Percentiles rank a stretch among this genome's conserved stretches.
Evolutionary conservation across 2,113 vertebrate genomes (phyloP).

Genomic region (Pseudolaguvia tuberculata): DNA sequence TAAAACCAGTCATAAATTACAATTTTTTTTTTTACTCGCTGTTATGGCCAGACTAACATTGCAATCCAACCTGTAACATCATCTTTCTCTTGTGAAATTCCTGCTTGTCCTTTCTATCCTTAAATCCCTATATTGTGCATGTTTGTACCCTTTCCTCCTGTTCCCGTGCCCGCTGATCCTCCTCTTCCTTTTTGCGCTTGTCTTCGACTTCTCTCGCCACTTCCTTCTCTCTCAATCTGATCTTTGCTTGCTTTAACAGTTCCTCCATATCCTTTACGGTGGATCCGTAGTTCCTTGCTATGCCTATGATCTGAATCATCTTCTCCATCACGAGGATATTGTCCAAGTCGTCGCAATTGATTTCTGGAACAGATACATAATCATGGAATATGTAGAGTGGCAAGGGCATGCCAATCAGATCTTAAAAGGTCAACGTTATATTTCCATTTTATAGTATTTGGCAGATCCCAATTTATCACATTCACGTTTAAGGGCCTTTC

Average conservation of each 20-base stretch:
- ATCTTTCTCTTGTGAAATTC: too few relatives aligned
- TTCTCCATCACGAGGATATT: constrained; percentile 68
- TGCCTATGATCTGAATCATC: constrained; percentile 73
- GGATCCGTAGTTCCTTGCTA: constrained; percentile 76
- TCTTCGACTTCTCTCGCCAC: constrained; percentile 58
- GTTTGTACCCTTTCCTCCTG: constrained; percentile 82
- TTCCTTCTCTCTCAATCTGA: constrained; percentile 60
- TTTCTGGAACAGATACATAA: constrained; percentile 62
- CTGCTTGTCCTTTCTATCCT: not conserved
- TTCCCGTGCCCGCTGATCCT: constrained; percentile 66
- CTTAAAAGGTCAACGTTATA: not conserved
- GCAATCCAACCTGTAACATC: not conserved
- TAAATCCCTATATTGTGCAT: not conserved
- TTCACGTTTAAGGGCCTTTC: too few relatives aligned
- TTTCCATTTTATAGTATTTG: not conserved
- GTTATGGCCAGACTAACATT: too few relatives aligned
- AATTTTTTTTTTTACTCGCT: not conserved
- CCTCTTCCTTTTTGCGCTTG: constrained; percentile 65
- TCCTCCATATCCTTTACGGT: constrained; percentile 71
- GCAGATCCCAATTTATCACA: too few relatives aligned
- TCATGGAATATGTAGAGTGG: not conserved
- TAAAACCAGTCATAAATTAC: not conserved
- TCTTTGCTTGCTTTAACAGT: constrained; percentile 65
- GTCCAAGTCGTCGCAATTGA: constrained; percentile 69
- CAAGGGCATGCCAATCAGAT: not conserved